These are phyloP conservation scores for Nezara viridula DNA, from an alignment of 2,888 invertebrate genomes.

Conservation along the genomic window DNA sequence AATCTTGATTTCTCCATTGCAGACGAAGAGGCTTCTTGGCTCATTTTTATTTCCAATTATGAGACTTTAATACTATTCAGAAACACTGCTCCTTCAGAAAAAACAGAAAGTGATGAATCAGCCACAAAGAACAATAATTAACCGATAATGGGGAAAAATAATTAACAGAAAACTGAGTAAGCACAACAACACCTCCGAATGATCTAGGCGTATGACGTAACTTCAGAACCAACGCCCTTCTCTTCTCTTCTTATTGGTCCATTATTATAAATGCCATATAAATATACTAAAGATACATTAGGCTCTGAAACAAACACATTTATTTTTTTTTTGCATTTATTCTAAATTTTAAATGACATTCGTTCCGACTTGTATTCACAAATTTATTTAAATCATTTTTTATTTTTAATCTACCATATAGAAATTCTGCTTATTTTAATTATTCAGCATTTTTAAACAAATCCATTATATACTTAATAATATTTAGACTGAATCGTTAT, in stretches of 20 bases:
- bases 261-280: too few relatives aligned
- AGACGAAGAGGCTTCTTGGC: neutral
- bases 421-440: neutral
- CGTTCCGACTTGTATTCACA: neutral
- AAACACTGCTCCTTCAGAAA: neutral
- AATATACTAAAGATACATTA: neutral
- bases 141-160: neutral
- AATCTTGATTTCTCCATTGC: neutral
- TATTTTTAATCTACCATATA: neutral
- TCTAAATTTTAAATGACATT: neutral
- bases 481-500: neutral
- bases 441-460: neutral
- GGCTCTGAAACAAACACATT: neutral
- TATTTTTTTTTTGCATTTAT: neutral
- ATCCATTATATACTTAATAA: neutral
- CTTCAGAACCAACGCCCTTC: neutral
- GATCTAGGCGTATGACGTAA: neutral
- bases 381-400: neutral
- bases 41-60: neutral
- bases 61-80: neutral
- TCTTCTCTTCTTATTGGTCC: neutral
- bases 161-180: neutral
- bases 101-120: neutral
- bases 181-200: neutral
- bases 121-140: neutral